Percentiles rank a stretch among this genome's conserved stretches.
Conservation (phyloP, 1,140 invertebrate genomes). For the Portunus trituberculatus region DNA sequence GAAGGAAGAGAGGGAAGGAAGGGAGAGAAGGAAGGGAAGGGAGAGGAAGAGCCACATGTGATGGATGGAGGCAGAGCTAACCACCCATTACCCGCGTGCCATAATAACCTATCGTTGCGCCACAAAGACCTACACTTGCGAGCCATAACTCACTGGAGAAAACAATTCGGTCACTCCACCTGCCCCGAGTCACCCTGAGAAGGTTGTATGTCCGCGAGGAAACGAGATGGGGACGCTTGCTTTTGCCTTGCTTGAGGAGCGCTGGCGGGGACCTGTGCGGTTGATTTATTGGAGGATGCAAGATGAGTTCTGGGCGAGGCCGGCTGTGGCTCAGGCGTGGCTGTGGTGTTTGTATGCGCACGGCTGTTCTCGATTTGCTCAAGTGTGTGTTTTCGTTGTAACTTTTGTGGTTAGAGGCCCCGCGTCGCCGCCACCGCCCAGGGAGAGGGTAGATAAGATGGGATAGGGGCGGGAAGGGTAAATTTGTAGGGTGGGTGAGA, state of each 20-base stretch:
- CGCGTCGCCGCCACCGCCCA: background rate
- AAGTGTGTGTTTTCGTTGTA: background rate
- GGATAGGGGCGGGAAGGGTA: background rate
- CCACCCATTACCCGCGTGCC: background rate
- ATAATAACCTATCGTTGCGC: background rate
- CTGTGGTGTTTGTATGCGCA: background rate
- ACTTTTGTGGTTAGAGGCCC: background rate
- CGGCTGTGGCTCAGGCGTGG: background rate
- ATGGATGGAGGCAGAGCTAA: background rate
- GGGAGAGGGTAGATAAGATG: background rate
- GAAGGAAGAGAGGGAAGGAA: background rate
- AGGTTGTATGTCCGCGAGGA: background rate
- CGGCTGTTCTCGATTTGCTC: background rate
- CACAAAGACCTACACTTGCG: slow-evolving; percentile 20
- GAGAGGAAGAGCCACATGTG: background rate
- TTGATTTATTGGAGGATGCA: background rate
- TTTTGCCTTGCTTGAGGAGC: background rate
- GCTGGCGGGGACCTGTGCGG: background rate
- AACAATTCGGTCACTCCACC: slow-evolving; percentile 20
- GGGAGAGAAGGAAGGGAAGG: background rate
- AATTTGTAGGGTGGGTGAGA: too few species aligned
- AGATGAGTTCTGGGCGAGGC: background rate
- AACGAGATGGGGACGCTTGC: background rate
- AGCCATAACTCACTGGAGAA: background rate
- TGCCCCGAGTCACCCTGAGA: background rate